Percentiles rank a stretch among this genome's conserved stretches.
phyloP scores from a whole-genome alignment of 2,888 invertebrate genomes.

The Seira sanloemensis region DNA sequence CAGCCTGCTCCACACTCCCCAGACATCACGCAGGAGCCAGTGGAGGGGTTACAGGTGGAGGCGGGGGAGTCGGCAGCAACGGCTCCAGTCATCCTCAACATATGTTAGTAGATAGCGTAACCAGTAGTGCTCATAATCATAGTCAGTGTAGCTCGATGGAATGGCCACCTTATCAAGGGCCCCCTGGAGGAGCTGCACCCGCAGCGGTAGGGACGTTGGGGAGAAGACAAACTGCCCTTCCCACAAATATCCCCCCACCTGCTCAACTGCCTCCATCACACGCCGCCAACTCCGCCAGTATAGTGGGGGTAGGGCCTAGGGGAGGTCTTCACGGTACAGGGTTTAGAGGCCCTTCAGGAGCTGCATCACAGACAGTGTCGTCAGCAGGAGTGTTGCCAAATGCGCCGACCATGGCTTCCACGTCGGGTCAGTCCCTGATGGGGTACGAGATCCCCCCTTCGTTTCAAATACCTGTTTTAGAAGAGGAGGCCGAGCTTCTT shows the following conservation, averaged over 20 bases:
- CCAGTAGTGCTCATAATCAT: conserved; percentile 58
- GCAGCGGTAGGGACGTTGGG: conserved; percentile 48
- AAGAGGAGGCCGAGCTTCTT: conserved; percentile 72
- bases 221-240: conserved; percentile 58
- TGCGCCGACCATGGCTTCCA: conserved; percentile 47
- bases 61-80: conserved; percentile 53
- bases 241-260: conserved; percentile 65
- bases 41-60: conserved; percentile 31
- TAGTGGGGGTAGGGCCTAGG: conserved; percentile 54
- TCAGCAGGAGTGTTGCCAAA: conserved; percentile 34
- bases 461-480: conserved; percentile 70
- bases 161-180: conserved; percentile 72
- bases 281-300: conserved; percentile 30
- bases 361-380: background rate
- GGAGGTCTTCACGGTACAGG: conserved; percentile 54
- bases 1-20: conserved; percentile 72
- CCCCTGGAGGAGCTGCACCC: conserved; percentile 37
- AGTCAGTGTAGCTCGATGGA: conserved; percentile 67
- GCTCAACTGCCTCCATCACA: conserved; percentile 51
- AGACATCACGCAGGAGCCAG: conserved; percentile 64
- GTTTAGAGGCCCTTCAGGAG: conserved; percentile 45
- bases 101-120: conserved; percentile 65
- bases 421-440: conserved; percentile 65
- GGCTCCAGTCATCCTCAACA: conserved; percentile 64
- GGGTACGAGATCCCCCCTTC: conserved; percentile 71